phyloP scores from a whole-genome alignment of 1,140 invertebrate species.

The Oppia nitens region DNA sequence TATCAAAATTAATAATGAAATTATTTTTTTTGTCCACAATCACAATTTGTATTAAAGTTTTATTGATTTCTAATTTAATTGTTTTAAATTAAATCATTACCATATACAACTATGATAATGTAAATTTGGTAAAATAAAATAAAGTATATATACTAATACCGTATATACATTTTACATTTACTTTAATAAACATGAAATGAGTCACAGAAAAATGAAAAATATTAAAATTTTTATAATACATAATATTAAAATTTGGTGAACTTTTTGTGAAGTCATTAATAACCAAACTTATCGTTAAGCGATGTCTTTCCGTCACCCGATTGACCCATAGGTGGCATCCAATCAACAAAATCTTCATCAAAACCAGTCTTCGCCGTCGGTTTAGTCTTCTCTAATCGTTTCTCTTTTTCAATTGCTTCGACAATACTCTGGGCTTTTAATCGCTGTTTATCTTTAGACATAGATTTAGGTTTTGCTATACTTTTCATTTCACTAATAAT shows the following conservation, averaged over 20 bases:
- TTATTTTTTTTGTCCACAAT: conserved; percentile 12
- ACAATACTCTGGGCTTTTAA: not conserved
- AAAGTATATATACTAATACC: too few relatives aligned
- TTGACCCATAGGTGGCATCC: conserved; percentile 11
- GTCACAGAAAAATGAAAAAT: too few relatives aligned
- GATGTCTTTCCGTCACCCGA: conserved; percentile 15
- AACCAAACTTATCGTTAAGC: conserved; percentile 16
- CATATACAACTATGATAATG: too few relatives aligned
- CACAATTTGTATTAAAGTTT: too few relatives aligned
- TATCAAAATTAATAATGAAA: conserved; percentile 16
- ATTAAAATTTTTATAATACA: too few relatives aligned
- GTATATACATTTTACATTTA: too few relatives aligned
- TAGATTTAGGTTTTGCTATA: not conserved
- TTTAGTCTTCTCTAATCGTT: conserved; percentile 4
- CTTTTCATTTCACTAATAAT: not conserved
- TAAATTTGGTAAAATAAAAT: too few relatives aligned
- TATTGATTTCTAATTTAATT: too few relatives aligned
- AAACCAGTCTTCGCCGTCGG: not conserved
- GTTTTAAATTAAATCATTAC: too few relatives aligned
- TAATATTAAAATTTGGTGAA: too few relatives aligned
- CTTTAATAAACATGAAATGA: too few relatives aligned
- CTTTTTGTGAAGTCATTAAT: conserved; percentile 9
- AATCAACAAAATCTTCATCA: conserved; percentile 14
- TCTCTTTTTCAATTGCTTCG: conserved; percentile 4
- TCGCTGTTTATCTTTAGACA: not conserved